Conservation (phyloP, 2,797 vertebrate genomes). For the Xiphophorus birchmanni region DNA sequence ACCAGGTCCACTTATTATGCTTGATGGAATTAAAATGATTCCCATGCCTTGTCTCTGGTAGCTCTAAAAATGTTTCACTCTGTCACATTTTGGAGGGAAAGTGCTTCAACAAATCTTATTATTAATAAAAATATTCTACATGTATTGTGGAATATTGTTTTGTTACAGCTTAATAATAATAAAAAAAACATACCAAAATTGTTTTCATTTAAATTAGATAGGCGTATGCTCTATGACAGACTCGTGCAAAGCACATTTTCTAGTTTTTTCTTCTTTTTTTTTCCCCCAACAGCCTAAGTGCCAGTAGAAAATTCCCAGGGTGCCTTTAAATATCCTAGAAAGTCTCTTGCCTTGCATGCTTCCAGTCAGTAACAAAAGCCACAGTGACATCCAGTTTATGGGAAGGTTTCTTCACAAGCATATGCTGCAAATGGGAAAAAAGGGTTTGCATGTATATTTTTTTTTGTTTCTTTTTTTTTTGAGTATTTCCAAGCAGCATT, state of each 20-base stretch:
- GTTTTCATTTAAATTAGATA: conserved; percentile 56
- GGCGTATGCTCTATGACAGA: conserved; percentile 22
- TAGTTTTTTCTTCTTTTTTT: conserved; percentile 9
- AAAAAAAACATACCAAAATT: conserved; percentile 43
- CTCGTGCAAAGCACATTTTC: conserved; percentile 36
- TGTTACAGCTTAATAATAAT: conserved; percentile 20
- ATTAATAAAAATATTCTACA: not conserved
- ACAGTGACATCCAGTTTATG: conserved; percentile 69
- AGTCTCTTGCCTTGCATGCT: conserved; percentile 51
- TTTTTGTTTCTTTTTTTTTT: conserved; percentile 54
- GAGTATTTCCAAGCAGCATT: conserved; percentile 68
- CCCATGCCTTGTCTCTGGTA: not conserved
- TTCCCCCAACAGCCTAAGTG: conserved; percentile 8
- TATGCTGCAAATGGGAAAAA: conserved; percentile 40
- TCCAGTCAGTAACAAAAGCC: conserved; percentile 46
- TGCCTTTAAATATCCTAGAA: conserved; percentile 75
- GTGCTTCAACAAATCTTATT: not conserved
- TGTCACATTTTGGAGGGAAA: not conserved
- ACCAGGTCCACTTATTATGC: conserved; percentile 15
- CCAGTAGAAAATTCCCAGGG: conserved; percentile 70
- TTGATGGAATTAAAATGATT: conserved; percentile 16
- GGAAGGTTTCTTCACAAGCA: conserved; percentile 48
- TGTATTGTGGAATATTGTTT: not conserved
- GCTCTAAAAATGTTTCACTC: not conserved
- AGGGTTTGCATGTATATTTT: conserved; percentile 33